phyloP scores from a whole-genome alignment of 2,113 vertebrate species.

The Crocuta crocuta region DNA sequence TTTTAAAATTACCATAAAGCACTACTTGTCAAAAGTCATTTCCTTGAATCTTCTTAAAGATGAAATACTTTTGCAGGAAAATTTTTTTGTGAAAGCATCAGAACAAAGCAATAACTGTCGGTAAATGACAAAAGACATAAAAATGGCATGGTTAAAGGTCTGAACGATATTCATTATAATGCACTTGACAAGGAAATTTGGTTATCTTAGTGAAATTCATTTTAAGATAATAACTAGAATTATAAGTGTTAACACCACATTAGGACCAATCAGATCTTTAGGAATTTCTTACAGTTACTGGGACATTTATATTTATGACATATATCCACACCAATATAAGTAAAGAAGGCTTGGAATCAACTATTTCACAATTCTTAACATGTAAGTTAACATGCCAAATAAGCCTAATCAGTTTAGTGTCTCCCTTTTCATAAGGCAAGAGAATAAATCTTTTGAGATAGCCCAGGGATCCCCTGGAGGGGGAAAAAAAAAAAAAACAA shows the following conservation, averaged over 20 bases:
- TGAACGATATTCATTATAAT: not conserved
- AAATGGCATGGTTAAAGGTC: not conserved
- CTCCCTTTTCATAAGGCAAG: not conserved
- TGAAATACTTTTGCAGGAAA: not conserved
- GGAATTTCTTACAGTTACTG: not conserved
- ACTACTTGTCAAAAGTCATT: not conserved
- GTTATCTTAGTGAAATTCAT: not conserved
- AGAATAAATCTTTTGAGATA: not conserved
- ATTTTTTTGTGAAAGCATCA: not conserved
- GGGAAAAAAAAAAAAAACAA: too few relatives aligned
- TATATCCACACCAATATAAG: not conserved
- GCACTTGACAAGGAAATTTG: not conserved
- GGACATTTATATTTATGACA: not conserved
- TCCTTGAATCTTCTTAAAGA: not conserved
- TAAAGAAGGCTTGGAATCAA: not conserved
- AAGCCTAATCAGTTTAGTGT: not conserved
- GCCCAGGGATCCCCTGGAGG: not conserved
- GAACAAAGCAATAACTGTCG: not conserved
- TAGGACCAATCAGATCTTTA: not conserved
- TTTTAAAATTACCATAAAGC: not conserved
- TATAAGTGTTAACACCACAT: not conserved
- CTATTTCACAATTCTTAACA: not conserved
- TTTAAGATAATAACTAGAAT: not conserved
- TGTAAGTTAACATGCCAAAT: not conserved
- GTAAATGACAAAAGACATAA: not conserved